Conservation (phyloP, 2,113 vertebrate genomes). For the Trogon surrucura region DNA sequence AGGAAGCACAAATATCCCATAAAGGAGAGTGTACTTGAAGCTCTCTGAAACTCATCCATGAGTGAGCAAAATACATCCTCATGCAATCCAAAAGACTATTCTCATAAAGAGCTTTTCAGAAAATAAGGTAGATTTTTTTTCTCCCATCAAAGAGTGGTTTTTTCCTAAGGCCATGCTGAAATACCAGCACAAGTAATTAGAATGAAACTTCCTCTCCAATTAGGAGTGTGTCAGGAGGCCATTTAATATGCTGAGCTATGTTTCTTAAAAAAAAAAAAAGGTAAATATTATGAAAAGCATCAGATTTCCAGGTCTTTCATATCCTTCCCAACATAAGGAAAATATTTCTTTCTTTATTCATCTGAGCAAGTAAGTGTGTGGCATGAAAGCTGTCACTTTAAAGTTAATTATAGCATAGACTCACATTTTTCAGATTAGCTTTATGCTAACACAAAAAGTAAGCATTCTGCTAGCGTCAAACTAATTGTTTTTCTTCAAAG, state of each 20-base stretch:
- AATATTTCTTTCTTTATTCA: neutral
- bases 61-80: neutral
- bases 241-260: neutral
- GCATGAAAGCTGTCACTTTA: conserved; percentile 45
- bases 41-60: neutral
- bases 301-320: neutral
- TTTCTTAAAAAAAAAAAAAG: neutral
- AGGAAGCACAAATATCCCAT: neutral
- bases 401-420: conserved; percentile 15
- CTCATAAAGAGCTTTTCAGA: neutral
- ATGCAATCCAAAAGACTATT: neutral
- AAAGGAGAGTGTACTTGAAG: neutral
- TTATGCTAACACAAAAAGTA: neutral
- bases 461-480: neutral
- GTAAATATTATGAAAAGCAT: conserved; percentile 17
- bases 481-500: conserved; percentile 24
- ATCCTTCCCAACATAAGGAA: neutral
- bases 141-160: neutral
- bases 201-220: conserved; percentile 27
- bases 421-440: conserved; percentile 25
- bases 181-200: conserved; percentile 9
- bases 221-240: neutral
- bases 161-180: neutral
- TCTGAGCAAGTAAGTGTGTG: neutral
- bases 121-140: neutral